Evolutionary conservation across 2,888 invertebrate genomes (phyloP).

Genomic region (Leucania comma): DNA sequence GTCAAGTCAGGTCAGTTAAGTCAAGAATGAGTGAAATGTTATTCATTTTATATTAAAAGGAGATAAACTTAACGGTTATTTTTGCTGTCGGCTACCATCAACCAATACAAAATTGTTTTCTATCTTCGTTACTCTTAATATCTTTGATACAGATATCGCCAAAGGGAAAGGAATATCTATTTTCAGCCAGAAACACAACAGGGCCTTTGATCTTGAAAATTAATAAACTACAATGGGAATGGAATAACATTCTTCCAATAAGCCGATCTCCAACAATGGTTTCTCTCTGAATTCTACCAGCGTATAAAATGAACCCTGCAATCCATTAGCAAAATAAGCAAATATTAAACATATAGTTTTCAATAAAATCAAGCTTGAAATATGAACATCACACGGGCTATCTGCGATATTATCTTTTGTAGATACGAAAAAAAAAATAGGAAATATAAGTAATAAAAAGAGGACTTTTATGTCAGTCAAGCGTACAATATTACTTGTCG

Average conservation of each 20-base stretch:
- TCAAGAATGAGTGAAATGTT: too few relatives aligned
- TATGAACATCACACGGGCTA: conserved; percentile 18
- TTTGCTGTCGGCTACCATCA: too few relatives aligned
- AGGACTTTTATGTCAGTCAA: conserved; percentile 62
- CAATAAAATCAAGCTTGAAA: conserved; percentile 47
- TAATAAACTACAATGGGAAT: conserved; percentile 30
- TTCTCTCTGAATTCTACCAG: conserved; percentile 12
- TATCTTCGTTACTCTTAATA: conserved; percentile 9
- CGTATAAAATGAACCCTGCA: conserved; percentile 10
- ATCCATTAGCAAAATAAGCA: conserved; percentile 40
- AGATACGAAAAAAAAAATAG: conserved; percentile 37
- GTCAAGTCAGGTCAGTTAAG: too few relatives aligned
- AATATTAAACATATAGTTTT: conserved; percentile 24
- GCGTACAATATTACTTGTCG: conserved; percentile 68
- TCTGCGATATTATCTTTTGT: conserved; percentile 18
- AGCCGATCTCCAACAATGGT: conserved; percentile 13
- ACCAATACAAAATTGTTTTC: not conserved
- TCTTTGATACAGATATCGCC: conserved; percentile 7
- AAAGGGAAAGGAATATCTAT: conserved; percentile 1
- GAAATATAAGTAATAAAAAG: conserved; percentile 41
- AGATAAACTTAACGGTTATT: too few relatives aligned
- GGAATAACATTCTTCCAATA: conserved; percentile 39
- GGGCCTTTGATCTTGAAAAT: conserved; percentile 45
- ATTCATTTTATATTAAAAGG: too few relatives aligned
- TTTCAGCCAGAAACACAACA: conserved; percentile 22